Conservation (phyloP, 1,140 invertebrate genomes). For the Hirudo medicinalis region DNA sequence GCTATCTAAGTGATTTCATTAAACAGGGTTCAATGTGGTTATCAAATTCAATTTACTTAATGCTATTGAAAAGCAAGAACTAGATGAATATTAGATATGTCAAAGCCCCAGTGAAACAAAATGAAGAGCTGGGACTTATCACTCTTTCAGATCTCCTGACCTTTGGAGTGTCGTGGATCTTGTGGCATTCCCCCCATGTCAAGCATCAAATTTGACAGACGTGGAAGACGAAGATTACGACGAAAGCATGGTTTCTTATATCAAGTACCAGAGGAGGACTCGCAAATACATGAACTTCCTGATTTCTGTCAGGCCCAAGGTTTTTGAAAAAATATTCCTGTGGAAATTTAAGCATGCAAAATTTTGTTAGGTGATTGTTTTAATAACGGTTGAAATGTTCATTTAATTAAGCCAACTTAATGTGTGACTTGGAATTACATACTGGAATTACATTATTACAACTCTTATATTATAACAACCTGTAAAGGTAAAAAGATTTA, state of each 20-base stretch:
- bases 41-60: too few relatives aligned
- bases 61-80: too few relatives aligned
- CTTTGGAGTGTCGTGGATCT: slow-evolving; percentile 32
- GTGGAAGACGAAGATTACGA: slow-evolving; percentile 27
- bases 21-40: too few relatives aligned
- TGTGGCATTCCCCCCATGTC: slow-evolving; percentile 29
- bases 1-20: too few relatives aligned
- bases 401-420: background rate
- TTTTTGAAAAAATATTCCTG: background rate
- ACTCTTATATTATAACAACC: slow-evolving; percentile 6
- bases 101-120: too few relatives aligned
- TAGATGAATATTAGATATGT: too few relatives aligned
- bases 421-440: background rate
- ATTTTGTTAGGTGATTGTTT: background rate
- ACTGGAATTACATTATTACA: background rate
- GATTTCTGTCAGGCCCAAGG: slow-evolving; percentile 26
- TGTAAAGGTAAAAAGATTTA: slow-evolving; percentile 26
- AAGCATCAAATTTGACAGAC: slow-evolving; percentile 18
- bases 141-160: slow-evolving; percentile 25
- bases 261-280: slow-evolving; percentile 31
- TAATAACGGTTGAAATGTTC: background rate
- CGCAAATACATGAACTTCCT: slow-evolving; percentile 28
- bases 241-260: slow-evolving; percentile 28
- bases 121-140: background rate
- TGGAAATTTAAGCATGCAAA: background rate